phyloP scores from a whole-genome alignment of 2,888 invertebrate genomes.

The Nudaria mundana region DNA sequence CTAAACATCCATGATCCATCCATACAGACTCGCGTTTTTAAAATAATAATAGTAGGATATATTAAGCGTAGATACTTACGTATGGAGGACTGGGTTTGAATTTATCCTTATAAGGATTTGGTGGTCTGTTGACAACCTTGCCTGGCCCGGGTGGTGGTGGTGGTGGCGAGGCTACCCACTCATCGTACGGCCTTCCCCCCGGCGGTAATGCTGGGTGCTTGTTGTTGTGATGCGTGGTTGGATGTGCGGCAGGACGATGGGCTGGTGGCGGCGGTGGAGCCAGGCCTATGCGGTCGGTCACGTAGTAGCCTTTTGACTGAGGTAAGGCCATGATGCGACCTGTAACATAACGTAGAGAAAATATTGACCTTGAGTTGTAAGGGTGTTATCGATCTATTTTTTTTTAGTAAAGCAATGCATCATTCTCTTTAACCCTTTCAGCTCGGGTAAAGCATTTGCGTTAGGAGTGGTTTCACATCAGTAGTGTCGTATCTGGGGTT shows the following conservation, averaged over 20 bases:
- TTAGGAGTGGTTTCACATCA: too few species aligned
- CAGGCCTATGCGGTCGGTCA: constrained; percentile 63
- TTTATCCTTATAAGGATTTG: constrained; percentile 65
- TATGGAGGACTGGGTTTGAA: constrained; percentile 55
- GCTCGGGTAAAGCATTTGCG: too few species aligned
- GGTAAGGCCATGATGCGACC: constrained; percentile 70
- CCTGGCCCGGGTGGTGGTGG: constrained; percentile 52
- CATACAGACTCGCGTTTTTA: too few species aligned
- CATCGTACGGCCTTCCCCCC: constrained; percentile 51
- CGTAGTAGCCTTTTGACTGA: constrained; percentile 67
- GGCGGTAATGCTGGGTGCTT: constrained; percentile 15
- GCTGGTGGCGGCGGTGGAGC: constrained; percentile 34
- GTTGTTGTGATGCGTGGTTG: constrained; percentile 10
- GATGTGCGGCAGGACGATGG: constrained; percentile 12
- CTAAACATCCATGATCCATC: neutral
- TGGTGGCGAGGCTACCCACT: constrained; percentile 62
- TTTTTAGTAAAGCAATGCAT: too few species aligned
- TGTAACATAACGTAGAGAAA: too few species aligned
- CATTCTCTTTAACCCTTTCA: too few species aligned
- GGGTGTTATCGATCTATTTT: too few species aligned
- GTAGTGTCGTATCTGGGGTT: too few species aligned
- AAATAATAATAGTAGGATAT: too few species aligned
- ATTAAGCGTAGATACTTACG: constrained; percentile 58
- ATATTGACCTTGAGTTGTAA: too few species aligned
- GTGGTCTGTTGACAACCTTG: constrained; percentile 72